phyloP scores from a whole-genome alignment of 2,113 vertebrate genomes.

The Vicugna pacos region DNA sequence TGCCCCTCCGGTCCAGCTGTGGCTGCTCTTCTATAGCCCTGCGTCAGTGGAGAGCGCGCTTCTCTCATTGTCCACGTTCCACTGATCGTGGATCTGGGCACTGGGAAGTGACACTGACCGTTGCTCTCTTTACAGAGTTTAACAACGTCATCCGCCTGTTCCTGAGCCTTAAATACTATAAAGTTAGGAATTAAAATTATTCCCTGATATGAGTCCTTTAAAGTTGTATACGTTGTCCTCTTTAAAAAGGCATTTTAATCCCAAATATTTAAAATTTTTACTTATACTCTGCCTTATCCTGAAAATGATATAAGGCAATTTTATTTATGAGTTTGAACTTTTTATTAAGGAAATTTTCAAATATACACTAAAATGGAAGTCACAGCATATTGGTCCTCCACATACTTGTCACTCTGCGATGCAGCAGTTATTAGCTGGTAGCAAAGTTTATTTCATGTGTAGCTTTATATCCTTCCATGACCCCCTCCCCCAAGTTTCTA shows the following conservation, averaged over 20 bases:
- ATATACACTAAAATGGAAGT: background rate
- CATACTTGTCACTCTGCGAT: background rate
- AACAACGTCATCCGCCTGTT: background rate
- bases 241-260: conserved; percentile 11
- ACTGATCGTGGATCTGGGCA: background rate
- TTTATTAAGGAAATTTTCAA: conserved; percentile 16
- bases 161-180: background rate
- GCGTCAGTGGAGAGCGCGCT: background rate
- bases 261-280: background rate
- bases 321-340: background rate
- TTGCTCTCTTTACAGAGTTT: background rate
- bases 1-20: background rate
- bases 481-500: background rate
- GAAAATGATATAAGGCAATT: background rate
- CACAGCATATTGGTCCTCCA: background rate
- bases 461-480: background rate
- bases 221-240: background rate
- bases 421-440: background rate
- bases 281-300: background rate
- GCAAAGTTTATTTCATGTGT: conserved; percentile 37
- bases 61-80: background rate
- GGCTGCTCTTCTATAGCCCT: background rate
- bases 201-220: background rate
- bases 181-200: conserved; percentile 24
- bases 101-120: background rate